Conservation (phyloP, 2,797 vertebrate species). For the Harpagifer antarcticus region DNA sequence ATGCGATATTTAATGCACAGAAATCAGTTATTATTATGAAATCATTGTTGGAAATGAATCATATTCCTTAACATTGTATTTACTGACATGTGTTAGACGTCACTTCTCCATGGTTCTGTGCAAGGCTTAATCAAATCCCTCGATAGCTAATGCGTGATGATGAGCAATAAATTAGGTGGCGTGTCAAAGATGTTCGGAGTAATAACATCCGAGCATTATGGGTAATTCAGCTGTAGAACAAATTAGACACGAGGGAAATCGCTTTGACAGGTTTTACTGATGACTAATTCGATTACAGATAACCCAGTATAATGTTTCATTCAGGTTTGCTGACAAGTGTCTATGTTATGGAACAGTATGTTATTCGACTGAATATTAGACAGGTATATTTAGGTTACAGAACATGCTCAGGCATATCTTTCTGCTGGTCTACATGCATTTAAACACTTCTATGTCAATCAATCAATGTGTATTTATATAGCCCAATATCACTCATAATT, state of each 20-base stretch:
- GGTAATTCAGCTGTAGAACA: not conserved
- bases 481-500: too few relatives aligned
- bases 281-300: not conserved
- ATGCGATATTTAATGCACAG: too few relatives aligned
- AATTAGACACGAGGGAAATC: not conserved
- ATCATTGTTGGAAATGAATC: too few relatives aligned
- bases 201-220: not conserved
- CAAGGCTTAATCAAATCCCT: not conserved
- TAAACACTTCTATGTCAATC: too few relatives aligned
- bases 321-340: not conserved
- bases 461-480: too few relatives aligned
- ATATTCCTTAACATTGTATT: too few relatives aligned
- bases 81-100: too few relatives aligned
- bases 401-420: too few relatives aligned
- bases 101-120: too few relatives aligned
- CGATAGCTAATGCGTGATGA: not conserved
- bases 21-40: too few relatives aligned
- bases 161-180: not conserved
- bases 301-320: not conserved
- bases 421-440: not conserved
- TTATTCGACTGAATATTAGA: not conserved
- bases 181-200: not conserved
- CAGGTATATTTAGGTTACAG: not conserved
- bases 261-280: not conserved
- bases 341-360: not conserved